Conservation (phyloP, 2,113 vertebrate species). For the Tachysurus vachellii region DNA sequence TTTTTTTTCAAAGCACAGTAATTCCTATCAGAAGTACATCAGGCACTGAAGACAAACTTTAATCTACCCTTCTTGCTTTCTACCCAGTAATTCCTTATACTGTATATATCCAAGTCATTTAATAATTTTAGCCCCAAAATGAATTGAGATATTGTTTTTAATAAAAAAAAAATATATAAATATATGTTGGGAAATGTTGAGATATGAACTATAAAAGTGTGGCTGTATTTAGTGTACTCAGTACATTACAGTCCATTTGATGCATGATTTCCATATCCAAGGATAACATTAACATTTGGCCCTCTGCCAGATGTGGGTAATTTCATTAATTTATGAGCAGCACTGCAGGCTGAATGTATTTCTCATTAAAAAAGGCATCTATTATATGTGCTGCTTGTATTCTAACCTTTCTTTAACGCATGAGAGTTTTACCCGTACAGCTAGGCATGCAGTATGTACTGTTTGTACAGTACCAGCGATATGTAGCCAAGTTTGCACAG, state of each 20-base stretch:
- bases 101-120: background rate
- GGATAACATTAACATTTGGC: background rate
- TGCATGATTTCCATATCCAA: background rate
- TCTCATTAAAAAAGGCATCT: background rate
- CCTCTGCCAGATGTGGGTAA: background rate
- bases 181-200: background rate
- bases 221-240: background rate
- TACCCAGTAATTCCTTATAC: background rate
- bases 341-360: background rate
- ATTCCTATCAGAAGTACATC: background rate
- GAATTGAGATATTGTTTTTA: background rate
- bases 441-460: background rate
- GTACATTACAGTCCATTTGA: background rate
- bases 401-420: background rate
- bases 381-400: background rate
- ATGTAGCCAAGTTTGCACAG: background rate
- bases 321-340: slow-evolving; percentile 17
- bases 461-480: background rate
- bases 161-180: background rate
- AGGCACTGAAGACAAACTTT: background rate
- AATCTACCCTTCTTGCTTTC: background rate
- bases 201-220: too few species aligned
- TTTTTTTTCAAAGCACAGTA: background rate
- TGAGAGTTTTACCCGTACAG: background rate
- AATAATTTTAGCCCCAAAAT: background rate